Percentiles rank a stretch among this genome's conserved stretches.
Conservation (phyloP, 2,113 vertebrate species). For the Mormyrus iriodes region DNA sequence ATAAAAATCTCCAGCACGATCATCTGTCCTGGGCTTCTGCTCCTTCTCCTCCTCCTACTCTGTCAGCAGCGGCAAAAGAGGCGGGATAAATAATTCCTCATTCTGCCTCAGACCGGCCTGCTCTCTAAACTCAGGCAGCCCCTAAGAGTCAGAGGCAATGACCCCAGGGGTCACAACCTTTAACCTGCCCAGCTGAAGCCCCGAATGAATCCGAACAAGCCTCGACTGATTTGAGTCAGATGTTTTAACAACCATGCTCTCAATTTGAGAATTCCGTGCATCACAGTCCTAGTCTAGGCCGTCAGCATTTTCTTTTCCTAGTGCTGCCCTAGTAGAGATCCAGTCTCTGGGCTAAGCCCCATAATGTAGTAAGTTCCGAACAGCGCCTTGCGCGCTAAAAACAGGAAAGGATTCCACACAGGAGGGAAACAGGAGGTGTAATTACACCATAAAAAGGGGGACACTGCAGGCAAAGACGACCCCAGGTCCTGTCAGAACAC, state of each 20-base stretch:
- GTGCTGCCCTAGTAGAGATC: neutral
- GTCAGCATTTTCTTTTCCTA: no score
- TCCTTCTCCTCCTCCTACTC: conserved; percentile 1
- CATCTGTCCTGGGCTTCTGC: neutral
- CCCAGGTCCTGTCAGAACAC: neutral
- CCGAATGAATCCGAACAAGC: neutral
- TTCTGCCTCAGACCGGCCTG: conserved; percentile 35
- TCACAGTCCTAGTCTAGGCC: neutral
- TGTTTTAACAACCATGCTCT: neutral
- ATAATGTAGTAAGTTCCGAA: neutral
- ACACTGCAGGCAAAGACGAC: neutral
- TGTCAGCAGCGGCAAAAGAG: conserved; percentile 21
- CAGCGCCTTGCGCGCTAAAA: neutral
- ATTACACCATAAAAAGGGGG: neutral
- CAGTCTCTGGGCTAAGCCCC: neutral
- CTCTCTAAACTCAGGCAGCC: conserved; percentile 6
- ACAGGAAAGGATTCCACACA: neutral
- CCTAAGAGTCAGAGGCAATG: conserved; percentile 34
- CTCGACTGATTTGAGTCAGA: neutral
- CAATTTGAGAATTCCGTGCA: neutral
- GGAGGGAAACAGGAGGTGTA: neutral
- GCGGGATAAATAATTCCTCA: conserved; percentile 32
- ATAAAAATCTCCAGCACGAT: neutral
- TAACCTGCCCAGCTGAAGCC: neutral
- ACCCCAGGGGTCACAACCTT: conserved; percentile 38